Evolutionary conservation across 2,797 vertebrate genomes (phyloP).

Genomic region (Sus cebifrons): DNA sequence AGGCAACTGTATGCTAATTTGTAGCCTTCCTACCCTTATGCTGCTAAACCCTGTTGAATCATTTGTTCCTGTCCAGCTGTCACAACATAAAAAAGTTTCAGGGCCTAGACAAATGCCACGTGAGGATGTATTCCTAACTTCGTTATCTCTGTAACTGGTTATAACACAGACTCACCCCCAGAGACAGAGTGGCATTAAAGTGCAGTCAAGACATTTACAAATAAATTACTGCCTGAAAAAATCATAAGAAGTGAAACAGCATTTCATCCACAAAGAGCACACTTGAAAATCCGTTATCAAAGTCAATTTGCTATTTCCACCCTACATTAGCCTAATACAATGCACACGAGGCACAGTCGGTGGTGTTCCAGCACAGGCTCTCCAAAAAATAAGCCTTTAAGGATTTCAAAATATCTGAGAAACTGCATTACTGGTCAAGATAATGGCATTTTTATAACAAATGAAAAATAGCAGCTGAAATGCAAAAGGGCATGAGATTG

Average conservation of each 20-base stretch:
- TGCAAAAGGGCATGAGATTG: constrained; percentile 57
- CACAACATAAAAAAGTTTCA: constrained; percentile 73
- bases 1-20: constrained; percentile 64
- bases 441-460: constrained; percentile 85
- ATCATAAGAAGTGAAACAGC: constrained; percentile 85
- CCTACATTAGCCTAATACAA: constrained; percentile 84
- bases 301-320: constrained; percentile 86
- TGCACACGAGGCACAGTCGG: constrained; percentile 62
- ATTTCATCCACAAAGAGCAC: constrained; percentile 85
- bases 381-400: constrained; percentile 79
- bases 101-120: constrained; percentile 73
- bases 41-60: constrained; percentile 67
- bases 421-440: constrained; percentile 85
- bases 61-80: constrained; percentile 69
- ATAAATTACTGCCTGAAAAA: constrained; percentile 86
- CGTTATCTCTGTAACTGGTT: constrained; percentile 83
- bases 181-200: constrained; percentile 86
- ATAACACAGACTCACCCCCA: constrained; percentile 83
- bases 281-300: constrained; percentile 84
- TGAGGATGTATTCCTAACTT: constrained; percentile 82
- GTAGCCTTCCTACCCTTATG: constrained; percentile 33
- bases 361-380: constrained; percentile 73
- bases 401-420: constrained; percentile 82
- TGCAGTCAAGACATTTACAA: constrained; percentile 88
- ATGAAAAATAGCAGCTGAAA: constrained; percentile 78